Conservation (phyloP, 92 coral and sea anemone species). For the Epizoanthus stellaris region DNA sequence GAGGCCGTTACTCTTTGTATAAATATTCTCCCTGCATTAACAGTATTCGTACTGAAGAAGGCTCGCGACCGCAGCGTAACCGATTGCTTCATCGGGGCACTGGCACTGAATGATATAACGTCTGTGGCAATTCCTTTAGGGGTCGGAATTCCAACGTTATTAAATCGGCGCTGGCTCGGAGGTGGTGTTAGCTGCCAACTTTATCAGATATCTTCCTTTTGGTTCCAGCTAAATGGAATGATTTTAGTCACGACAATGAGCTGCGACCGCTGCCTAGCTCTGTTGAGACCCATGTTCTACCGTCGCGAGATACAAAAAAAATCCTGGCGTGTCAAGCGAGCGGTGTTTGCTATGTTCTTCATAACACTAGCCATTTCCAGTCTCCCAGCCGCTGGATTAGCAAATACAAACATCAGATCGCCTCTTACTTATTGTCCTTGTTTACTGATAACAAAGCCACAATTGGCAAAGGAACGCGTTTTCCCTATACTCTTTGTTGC, state of each 20-base stretch:
- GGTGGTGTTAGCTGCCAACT: conserved; percentile 59
- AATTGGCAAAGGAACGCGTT: conserved; percentile 33
- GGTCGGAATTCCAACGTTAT: conserved; percentile 67
- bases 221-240: conserved; percentile 76
- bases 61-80: conserved; percentile 62
- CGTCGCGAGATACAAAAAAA: conserved; percentile 56
- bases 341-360: conserved; percentile 44
- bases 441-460: conserved; percentile 60
- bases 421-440: conserved; percentile 74
- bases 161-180: conserved; percentile 67
- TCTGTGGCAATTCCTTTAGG: conserved; percentile 67
- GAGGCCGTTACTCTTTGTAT: conserved; percentile 66
- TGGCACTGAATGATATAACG: conserved; percentile 68
- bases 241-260: conserved; percentile 69
- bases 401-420: conserved; percentile 52
- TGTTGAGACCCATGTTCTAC: conserved; percentile 60
- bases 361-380: conserved; percentile 52
- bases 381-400: conserved; percentile 64
- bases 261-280: conserved; percentile 69
- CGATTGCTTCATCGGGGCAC: conserved; percentile 67
- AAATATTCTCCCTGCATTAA: conserved; percentile 60
- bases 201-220: conserved; percentile 67
- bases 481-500: conserved; percentile 53
- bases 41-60: conserved; percentile 59
- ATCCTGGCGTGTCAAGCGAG: conserved; percentile 42